Percentiles rank a stretch among this genome's conserved stretches.
phyloP scores from a whole-genome alignment of 2,797 vertebrate species.

The Rhynchotus rufescens region DNA sequence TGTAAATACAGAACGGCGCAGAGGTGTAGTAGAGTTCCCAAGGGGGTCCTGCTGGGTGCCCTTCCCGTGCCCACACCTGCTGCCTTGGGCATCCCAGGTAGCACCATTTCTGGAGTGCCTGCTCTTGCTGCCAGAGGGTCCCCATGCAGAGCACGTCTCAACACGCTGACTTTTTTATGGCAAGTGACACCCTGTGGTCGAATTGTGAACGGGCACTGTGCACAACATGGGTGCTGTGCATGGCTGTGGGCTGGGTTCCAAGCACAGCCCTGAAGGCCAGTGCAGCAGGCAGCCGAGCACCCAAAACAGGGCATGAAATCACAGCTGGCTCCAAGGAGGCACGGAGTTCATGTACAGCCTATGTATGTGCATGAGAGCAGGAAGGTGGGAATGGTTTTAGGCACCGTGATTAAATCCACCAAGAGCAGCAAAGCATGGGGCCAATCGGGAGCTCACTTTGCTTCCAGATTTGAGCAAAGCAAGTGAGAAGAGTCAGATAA shows the following conservation, averaged over 20 bases:
- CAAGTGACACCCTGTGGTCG: slow-evolving; percentile 56
- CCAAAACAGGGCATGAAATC: not conserved
- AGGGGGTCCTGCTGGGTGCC: not conserved
- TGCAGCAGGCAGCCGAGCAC: not conserved
- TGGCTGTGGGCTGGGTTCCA: not conserved
- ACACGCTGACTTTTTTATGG: not conserved
- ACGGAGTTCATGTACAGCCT: not conserved
- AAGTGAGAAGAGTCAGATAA: not conserved
- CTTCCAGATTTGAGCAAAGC: not conserved
- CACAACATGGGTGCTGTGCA: not conserved
- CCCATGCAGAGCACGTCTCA: not conserved
- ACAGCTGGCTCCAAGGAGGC: not conserved
- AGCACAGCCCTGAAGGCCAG: not conserved
- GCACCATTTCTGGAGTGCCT: not conserved
- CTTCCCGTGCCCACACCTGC: not conserved
- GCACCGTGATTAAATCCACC: not conserved
- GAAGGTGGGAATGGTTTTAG: not conserved
- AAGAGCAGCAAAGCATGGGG: not conserved
- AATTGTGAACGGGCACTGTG: not conserved
- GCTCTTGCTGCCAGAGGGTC: not conserved
- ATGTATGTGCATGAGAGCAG: not conserved
- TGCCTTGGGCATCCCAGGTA: no score
- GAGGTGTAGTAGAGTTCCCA: no score
- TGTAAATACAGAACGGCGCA: no score
- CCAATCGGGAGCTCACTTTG: not conserved